phyloP scores from a whole-genome alignment of 2,888 invertebrate genomes.

The Platyscelio sp. region DNA sequence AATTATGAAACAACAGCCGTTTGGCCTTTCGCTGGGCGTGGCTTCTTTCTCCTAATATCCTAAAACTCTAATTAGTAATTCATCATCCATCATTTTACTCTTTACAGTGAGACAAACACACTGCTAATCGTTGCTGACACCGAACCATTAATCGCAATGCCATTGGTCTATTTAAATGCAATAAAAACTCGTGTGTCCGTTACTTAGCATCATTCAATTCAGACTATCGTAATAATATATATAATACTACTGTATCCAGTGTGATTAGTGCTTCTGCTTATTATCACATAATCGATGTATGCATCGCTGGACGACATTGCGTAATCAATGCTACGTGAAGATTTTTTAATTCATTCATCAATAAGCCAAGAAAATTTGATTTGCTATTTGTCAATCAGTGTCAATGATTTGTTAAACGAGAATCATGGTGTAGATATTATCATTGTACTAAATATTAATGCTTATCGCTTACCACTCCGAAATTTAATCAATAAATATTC shows the following conservation, averaged over 20 bases:
- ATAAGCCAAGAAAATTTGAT: constrained; percentile 29
- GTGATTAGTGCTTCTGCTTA: constrained; percentile 61
- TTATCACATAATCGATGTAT: constrained; percentile 59
- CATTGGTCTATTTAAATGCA: too few species aligned
- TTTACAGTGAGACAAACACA: too few species aligned
- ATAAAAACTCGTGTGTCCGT: too few species aligned
- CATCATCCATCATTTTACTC: too few species aligned
- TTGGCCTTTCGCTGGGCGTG: too few species aligned
- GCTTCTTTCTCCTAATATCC: too few species aligned
- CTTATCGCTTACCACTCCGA: background rate
- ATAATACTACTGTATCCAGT: constrained; percentile 40
- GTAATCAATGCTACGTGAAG: constrained; percentile 22
- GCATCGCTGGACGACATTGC: constrained; percentile 45
- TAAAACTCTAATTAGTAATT: too few species aligned
- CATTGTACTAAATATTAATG: constrained; percentile 5
- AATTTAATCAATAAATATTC: background rate
- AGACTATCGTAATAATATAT: constrained; percentile 44
- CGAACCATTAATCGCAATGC: too few species aligned
- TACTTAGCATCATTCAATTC: constrained; percentile 49
- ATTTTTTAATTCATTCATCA: constrained; percentile 38
- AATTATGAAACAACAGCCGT: too few species aligned
- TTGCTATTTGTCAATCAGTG: constrained; percentile 27
- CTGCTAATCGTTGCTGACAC: too few species aligned
- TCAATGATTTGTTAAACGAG: background rate
- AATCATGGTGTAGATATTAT: background rate